A percentile compares a stretch with the other conserved stretches of the same genome.
phyloP scores from a whole-genome alignment of 2,888 invertebrate species.

The Cataglyphis altisquamis region DNA sequence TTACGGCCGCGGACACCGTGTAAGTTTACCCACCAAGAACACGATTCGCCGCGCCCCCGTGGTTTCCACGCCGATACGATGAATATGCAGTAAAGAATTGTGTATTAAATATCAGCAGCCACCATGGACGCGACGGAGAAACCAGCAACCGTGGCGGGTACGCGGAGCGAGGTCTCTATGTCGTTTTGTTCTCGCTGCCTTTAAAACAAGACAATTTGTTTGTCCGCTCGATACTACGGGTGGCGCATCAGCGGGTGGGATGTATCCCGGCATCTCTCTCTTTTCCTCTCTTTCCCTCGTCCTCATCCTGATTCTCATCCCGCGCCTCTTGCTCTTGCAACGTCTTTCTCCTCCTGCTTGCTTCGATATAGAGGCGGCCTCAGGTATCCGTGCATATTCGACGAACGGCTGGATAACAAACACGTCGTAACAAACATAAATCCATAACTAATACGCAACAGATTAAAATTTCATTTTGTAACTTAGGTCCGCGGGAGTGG shows the following conservation, averaged over 20 bases:
- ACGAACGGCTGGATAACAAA: conserved; percentile 53
- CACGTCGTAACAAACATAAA: conserved; percentile 75
- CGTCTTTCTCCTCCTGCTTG: conserved; percentile 47
- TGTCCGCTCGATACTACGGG: conserved; percentile 72
- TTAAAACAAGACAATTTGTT: conserved; percentile 81
- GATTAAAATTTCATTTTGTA: conserved; percentile 83
- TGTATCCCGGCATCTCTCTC: conserved; percentile 60
- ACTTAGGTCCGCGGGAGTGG: conserved; percentile 72
- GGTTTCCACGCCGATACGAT: conserved; percentile 76
- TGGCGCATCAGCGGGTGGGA: conserved; percentile 78
- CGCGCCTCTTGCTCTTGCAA: conserved; percentile 17
- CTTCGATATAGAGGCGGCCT: conserved; percentile 36
- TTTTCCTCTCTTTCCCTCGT: conserved; percentile 17
- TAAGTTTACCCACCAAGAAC: conserved; percentile 75
- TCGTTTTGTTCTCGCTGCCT: conserved; percentile 69
- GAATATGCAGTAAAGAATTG: conserved; percentile 77
- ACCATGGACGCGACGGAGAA: conserved; percentile 64
- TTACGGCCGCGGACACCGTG: conserved; percentile 75
- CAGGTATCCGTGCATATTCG: conserved; percentile 59
- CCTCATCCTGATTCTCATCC: conserved; percentile 45
- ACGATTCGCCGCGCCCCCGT: conserved; percentile 75
- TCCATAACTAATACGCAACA: conserved; percentile 82
- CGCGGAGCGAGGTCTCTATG: conserved; percentile 40
- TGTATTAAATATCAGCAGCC: conserved; percentile 79
- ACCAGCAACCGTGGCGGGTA: conserved; percentile 62